Evolutionary conservation across 2,888 invertebrate species (phyloP).

Genomic region (Drosophila seclusa): DNA sequence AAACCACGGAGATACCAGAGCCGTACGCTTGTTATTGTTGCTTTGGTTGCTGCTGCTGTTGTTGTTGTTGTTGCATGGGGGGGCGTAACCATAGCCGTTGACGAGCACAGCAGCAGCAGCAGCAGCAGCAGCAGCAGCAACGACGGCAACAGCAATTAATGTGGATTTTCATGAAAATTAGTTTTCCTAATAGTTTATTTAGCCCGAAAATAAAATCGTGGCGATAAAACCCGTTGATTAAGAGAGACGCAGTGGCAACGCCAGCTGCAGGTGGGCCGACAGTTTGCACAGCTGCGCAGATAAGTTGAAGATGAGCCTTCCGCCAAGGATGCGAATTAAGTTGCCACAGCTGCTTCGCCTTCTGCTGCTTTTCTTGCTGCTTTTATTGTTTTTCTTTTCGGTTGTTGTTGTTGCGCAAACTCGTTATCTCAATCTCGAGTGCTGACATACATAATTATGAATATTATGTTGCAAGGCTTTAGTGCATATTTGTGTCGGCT

Average conservation of each 20-base stretch:
- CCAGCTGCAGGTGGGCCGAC: constrained; percentile 32
- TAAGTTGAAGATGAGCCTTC: constrained; percentile 15
- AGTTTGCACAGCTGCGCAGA: constrained; percentile 23
- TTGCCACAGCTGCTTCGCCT: constrained; percentile 18
- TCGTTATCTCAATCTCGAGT: constrained; percentile 22
- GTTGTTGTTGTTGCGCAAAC: not conserved
- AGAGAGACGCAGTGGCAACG: constrained; percentile 15
- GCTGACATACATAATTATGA: constrained; percentile 55
- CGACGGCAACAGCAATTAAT: constrained; percentile 71
- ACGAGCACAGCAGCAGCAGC: constrained; percentile 41
- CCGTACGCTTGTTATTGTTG: constrained; percentile 18
- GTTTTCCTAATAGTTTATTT: constrained; percentile 78
- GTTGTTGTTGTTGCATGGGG: constrained; percentile 19
- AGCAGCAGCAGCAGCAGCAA: constrained; percentile 40
- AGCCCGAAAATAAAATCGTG: constrained; percentile 69
- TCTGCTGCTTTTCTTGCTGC: constrained; percentile 2
- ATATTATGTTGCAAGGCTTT: constrained; percentile 60
- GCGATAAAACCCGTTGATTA: constrained; percentile 64
- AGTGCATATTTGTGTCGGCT: constrained; percentile 46
- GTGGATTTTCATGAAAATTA: constrained; percentile 78
- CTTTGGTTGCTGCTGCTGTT: constrained; percentile 23
- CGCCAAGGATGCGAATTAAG: constrained; percentile 34
- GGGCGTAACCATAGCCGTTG: constrained; percentile 43
- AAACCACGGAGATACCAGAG: constrained; percentile 38
- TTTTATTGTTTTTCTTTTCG: not conserved